Percentiles rank a stretch among this genome's conserved stretches.
Evolutionary conservation across 2,888 invertebrate species (phyloP).

Genomic region (Tridacna gigas): DNA sequence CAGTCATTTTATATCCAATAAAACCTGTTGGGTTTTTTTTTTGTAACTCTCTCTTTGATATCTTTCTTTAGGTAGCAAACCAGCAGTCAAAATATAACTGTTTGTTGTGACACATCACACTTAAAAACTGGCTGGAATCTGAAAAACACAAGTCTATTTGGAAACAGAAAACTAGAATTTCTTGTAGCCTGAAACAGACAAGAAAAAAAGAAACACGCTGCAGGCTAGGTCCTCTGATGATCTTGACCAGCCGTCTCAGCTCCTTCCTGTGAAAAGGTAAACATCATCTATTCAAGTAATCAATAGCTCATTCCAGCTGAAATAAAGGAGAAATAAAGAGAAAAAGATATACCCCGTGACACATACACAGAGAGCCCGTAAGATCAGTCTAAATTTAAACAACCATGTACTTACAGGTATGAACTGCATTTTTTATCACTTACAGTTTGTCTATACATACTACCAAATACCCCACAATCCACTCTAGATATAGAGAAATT

Average conservation of each 20-base stretch:
- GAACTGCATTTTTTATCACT: too few species aligned
- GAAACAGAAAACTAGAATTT: neutral
- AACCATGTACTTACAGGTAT: too few species aligned
- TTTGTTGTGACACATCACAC: too few species aligned
- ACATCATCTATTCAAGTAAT: neutral
- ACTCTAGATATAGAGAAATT: too few species aligned
- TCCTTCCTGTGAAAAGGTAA: neutral
- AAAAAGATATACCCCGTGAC: neutral
- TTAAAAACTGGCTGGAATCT: neutral
- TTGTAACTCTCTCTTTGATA: too few species aligned
- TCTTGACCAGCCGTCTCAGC: neutral
- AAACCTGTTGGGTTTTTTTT: too few species aligned
- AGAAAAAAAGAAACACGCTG: constrained; percentile 5
- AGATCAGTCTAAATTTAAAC: neutral
- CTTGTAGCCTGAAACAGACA: constrained; percentile 20
- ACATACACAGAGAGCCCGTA: neutral
- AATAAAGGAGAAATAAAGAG: constrained; percentile 8
- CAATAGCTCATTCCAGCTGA: neutral
- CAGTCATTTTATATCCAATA: too few species aligned
- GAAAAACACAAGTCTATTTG: neutral
- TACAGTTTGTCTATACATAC: too few species aligned
- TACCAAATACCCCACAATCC: too few species aligned
- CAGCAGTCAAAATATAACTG: too few species aligned
- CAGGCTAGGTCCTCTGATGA: neutral
- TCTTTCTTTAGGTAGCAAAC: too few species aligned